Conservation (phyloP, 1,140 invertebrate species). For the Caerostris extrusa region DNA sequence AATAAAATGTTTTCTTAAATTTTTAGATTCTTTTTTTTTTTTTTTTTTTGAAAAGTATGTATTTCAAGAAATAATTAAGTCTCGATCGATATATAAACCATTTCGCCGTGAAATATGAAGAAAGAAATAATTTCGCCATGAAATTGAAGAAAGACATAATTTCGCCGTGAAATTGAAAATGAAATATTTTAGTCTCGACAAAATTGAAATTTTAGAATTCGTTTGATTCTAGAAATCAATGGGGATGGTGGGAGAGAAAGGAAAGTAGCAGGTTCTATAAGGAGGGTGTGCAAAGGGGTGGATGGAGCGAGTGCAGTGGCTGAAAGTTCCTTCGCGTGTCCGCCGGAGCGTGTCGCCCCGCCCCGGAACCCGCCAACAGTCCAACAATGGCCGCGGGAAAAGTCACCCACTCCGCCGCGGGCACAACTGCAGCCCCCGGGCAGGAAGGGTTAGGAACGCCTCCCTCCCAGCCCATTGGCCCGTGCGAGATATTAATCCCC, state of each 20-base stretch:
- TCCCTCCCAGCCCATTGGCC: conserved; percentile 19
- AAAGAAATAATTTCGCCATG: too few relatives aligned
- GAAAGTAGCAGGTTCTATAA: neutral
- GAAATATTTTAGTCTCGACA: too few relatives aligned
- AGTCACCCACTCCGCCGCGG: conserved; percentile 39
- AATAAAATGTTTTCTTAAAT: too few relatives aligned
- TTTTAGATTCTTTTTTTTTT: too few relatives aligned
- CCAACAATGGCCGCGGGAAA: conserved; percentile 64
- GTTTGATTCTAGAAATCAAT: too few relatives aligned
- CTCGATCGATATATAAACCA: too few relatives aligned
- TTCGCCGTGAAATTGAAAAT: too few relatives aligned
- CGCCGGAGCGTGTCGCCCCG: conserved; percentile 48
- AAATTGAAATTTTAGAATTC: too few relatives aligned
- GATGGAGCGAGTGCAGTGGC: neutral
- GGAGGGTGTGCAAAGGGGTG: neutral
- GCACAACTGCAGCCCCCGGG: neutral
- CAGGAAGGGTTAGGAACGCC: conserved; percentile 67
- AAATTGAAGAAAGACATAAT: too few relatives aligned
- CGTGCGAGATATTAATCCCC: neutral
- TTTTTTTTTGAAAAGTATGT: too few relatives aligned
- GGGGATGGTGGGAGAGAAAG: neutral
- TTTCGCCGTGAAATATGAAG: too few relatives aligned
- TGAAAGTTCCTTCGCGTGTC: conserved; percentile 21
- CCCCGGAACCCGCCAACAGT: conserved; percentile 29
- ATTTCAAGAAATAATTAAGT: too few relatives aligned